Evolutionary conservation across 1,140 invertebrate species (phyloP), one percentile per base, ranked within the genome.

Genomic region (Calosoma granatense): DNA sequence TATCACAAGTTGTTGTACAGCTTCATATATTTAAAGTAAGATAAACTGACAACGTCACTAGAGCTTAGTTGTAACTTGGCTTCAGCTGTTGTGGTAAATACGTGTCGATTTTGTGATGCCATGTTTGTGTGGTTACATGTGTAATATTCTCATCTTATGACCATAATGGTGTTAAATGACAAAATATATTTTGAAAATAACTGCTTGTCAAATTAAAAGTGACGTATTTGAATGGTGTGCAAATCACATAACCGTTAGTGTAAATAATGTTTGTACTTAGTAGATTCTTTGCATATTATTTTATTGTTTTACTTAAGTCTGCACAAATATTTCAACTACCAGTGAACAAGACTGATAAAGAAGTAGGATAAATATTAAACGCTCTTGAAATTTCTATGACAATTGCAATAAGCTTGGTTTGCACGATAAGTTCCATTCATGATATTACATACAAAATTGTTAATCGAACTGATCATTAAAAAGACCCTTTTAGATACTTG

Each of bases 1-100:
- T 47, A 9, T 12, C 9, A 47, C 17, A 36, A 47, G 9, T 47
- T 47, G 15, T 47, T 47, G 41, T 47, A 47, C 41, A 47, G 41
- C 41, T 47, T 47, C 41, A 47, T 47, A 47, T 47, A 47, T 47
- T 47, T 47, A 47, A 47, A 47, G 17, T 12, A 47, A 47, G 17
- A 11, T 12, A 47, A 11, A 9, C 4, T 11, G n/a, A n/a, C n/a
- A n/a, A n/a, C n/a, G n/a, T 11, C 17, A 9, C 6, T 47, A 9
- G 15, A 47, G 41, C 41, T 47, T 47, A 9, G 41, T 47, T 47
- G 17, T 47, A 11, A 47, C 41, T 47, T 47, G 15, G 41, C 41
- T 47, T 47, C 41, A 47, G 15, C 41, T 47, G 15, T 47, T 47
- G 15, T 47, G 15, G 26, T 36, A 11, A 47, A 17, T 47, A 17